A percentile compares a stretch with the other conserved stretches of the same genome.
Evolutionary conservation across 2,113 vertebrate species (phyloP).

Genomic region (Crotophaga sulcirostris): DNA sequence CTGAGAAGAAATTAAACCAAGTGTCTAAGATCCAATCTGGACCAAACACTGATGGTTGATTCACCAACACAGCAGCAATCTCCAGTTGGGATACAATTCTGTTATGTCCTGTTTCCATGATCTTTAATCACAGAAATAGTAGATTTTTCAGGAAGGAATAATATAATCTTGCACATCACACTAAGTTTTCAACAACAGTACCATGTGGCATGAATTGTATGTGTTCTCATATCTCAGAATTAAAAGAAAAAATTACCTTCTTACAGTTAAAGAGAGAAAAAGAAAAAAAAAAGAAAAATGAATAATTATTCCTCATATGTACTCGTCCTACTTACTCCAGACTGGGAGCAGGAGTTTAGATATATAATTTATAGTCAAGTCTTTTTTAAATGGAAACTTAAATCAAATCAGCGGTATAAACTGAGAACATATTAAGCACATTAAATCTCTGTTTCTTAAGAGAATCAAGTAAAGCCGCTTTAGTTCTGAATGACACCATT

Average conservation of each 20-base stretch:
- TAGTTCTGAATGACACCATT: background rate
- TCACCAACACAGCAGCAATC: background rate
- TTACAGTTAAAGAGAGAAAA: background rate
- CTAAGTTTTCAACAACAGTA: background rate
- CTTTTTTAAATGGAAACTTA: slow-evolving; percentile 1
- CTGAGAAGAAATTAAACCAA: background rate
- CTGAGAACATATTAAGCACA: slow-evolving; percentile 7
- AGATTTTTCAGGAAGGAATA: background rate
- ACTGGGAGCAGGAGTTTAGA: background rate
- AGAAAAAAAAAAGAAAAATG: background rate
- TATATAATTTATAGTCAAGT: background rate
- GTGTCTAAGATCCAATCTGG: background rate
- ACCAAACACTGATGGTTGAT: background rate
- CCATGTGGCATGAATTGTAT: background rate
- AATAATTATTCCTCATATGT: background rate
- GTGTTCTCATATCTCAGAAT: background rate
- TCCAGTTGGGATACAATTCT: background rate
- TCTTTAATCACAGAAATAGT: background rate
- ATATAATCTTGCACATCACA: background rate
- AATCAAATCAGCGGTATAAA: slow-evolving; percentile 22
- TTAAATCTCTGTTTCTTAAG: background rate
- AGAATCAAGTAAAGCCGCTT: background rate
- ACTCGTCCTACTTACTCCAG: background rate
- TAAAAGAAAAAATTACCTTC: background rate
- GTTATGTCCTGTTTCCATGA: background rate